Conservation (phyloP, 2,797 vertebrate species). For the Tenualosa thibaudeaui region DNA sequence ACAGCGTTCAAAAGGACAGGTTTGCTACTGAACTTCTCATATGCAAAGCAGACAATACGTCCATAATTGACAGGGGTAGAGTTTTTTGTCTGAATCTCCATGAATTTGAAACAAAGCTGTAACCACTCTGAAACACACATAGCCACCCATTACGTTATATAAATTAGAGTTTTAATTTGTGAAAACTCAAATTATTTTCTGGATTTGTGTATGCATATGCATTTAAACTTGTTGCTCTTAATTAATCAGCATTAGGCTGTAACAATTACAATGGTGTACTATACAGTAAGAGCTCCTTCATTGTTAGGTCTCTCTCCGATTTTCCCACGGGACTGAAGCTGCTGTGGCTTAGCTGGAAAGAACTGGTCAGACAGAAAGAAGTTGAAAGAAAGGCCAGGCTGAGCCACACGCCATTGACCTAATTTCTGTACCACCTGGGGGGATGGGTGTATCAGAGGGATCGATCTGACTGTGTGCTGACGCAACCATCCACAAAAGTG, state of each 20-base stretch:
- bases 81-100: neutral
- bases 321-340: slow-evolving; percentile 17
- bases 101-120: neutral
- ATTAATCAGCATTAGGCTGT: neutral
- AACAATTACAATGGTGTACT: neutral
- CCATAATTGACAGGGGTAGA: neutral
- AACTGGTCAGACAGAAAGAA: slow-evolving; percentile 16
- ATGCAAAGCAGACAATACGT: too few relatives aligned
- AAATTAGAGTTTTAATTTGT: too few relatives aligned
- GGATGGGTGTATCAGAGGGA: slow-evolving; percentile 25
- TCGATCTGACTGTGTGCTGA: slow-evolving; percentile 31
- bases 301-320: neutral
- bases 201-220: neutral
- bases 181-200: too few relatives aligned
- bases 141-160: neutral
- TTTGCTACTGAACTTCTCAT: too few relatives aligned
- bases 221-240: neutral
- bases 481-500: slow-evolving; percentile 30
- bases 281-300: neutral
- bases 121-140: neutral
- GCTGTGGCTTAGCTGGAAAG: slow-evolving; percentile 26
- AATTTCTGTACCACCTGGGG: slow-evolving; percentile 27
- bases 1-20: too few relatives aligned
- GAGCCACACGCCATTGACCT: slow-evolving; percentile 38
- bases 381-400: slow-evolving; percentile 31